Base-by-base conservation (phyloP, 2,888 invertebrate species). In the Drosophila aldrichi region DNA sequence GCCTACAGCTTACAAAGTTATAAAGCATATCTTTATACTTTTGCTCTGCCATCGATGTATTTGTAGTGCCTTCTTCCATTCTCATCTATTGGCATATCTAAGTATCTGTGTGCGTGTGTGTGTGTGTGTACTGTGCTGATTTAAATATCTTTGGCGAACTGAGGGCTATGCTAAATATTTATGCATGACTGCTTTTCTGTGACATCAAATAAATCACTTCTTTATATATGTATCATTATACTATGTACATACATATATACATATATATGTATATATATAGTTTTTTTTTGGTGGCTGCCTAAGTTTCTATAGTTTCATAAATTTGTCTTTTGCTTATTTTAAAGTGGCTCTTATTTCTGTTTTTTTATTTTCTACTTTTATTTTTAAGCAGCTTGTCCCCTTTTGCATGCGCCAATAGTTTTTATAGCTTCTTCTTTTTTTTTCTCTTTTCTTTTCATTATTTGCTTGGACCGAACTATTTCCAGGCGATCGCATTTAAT, bases 201-300 rank as follows among this genome's bases (percentile, higher is more conserved):
- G 86, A 89, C 86, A 89, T 89, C 79, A 86, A 89, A 89, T 86
- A 86, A 89, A 89, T 86, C 86, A 88, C 88, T 85, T 88, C 76
- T 66, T 77, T 62, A 65, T 55, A 65, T 87, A 81, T 48, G 16
- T 36, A 14, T 29, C 10, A 48, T 29, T 10, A 48, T 48, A 29
- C 36, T 48, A 48, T 29, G 16, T 48, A 29, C 2, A n/a, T 29
- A 29, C 10, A 59, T 51, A 62, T 87, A 78, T 48, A n/a, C 2
- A 29, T 29, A 10, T 48, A n/a, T n/a, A 48, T 25, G 6, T 25
- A 25, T 10, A 29, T 22, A 0, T 48, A 48, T 25, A 6, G 25
- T 25, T 6, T 82, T 69, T 84, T 78, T 85, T 67, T 56, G 55
- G 66, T 59, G 41, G 38, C 38, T 29, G 51, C 22, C 22, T 40